These are phyloP conservation scores for Entomyzon cyanotis DNA, from an alignment of 2,113 vertebrate species.

Conservation along the genomic window DNA sequence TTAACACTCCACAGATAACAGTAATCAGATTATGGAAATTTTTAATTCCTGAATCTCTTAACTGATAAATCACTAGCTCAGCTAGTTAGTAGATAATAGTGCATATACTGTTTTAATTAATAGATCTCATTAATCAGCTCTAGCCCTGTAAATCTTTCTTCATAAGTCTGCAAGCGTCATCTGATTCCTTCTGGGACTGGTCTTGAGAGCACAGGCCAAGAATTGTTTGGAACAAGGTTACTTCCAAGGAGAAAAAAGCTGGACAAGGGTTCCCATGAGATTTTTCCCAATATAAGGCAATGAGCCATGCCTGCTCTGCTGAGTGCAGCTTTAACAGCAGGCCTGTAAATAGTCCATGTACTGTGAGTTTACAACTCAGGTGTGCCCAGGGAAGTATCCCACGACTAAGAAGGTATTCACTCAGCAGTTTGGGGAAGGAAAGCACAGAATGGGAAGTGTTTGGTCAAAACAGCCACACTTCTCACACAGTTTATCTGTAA, in stretches of 20 bases:
- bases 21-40: neutral
- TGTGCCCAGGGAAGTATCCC: neutral
- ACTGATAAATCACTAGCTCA: neutral
- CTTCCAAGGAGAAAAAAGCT: neutral
- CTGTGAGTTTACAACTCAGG: neutral
- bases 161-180: neutral
- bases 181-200: neutral
- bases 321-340: neutral
- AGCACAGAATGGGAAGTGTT: fast-evolving
- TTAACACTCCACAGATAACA: neutral
- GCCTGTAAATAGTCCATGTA: neutral
- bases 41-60: neutral
- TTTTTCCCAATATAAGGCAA: neutral
- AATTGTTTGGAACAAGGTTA: neutral
- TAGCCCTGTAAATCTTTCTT: neutral
- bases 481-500: neutral
- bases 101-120: neutral
- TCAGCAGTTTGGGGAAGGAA: neutral
- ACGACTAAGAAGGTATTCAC: neutral
- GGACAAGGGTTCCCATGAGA: neutral
- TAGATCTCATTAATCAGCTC: neutral
- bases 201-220: neutral
- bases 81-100: neutral
- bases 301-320: neutral
- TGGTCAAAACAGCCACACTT: neutral